phyloP scores from a whole-genome alignment of 2,888 invertebrate species.

The Aphelenchoides bicaudatus region DNA sequence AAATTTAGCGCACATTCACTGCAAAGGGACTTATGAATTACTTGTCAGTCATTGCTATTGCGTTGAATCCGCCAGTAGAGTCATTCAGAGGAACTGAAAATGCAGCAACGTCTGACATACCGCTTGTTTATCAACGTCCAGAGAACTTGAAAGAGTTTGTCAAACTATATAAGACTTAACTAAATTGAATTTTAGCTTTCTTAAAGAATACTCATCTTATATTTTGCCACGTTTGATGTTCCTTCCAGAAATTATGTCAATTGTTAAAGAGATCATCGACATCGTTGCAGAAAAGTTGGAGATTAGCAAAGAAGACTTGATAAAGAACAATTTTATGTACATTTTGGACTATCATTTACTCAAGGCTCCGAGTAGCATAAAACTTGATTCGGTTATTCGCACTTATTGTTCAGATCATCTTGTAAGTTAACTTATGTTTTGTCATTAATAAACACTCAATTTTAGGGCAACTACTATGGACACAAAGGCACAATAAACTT shows the following conservation, averaged over 20 bases:
- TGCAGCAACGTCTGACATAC: no score
- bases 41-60: slow-evolving; percentile 3
- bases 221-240: slow-evolving; percentile 4
- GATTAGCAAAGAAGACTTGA: neutral
- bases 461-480: no score
- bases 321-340: neutral
- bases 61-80: neutral
- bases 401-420: no score
- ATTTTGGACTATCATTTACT: neutral
- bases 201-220: neutral
- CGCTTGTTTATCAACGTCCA: no score
- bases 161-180: no score
- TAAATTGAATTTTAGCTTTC: neutral
- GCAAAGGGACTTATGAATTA: neutral
- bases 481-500: no score
- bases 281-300: neutral
- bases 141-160: no score
- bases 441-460: no score
- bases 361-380: no score
- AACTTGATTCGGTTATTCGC: no score
- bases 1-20: neutral
- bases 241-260: neutral
- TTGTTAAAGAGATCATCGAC: neutral
- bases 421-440: no score
- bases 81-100: neutral